Percentiles rank a stretch among this genome's conserved stretches.
Evolutionary conservation across 2,888 invertebrate species (phyloP).

Genomic region (Harpalus rufipes): DNA sequence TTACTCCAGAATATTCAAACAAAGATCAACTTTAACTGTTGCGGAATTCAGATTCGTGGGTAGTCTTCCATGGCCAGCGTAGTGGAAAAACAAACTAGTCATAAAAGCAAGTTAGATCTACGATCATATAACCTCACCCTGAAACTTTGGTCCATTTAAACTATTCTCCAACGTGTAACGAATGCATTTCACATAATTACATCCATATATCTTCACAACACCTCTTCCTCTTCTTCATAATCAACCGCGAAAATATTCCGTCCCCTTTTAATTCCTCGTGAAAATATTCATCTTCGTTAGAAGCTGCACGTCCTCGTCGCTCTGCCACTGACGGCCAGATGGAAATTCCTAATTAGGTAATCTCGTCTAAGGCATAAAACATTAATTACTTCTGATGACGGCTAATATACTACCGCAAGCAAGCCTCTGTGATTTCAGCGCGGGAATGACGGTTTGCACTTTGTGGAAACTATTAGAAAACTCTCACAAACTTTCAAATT

Average conservation of each 20-base stretch:
- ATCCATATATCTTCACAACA: slow-evolving; percentile 24
- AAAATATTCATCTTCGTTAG: slow-evolving; percentile 52
- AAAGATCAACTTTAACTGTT: background rate
- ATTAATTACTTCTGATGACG: slow-evolving; percentile 61
- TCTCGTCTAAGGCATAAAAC: slow-evolving; percentile 58
- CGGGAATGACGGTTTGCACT: background rate
- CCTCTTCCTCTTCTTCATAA: background rate
- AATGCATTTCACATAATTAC: slow-evolving; percentile 52
- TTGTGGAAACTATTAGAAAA: slow-evolving; percentile 1
- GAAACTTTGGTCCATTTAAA: slow-evolving; percentile 21
- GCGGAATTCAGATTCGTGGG: background rate
- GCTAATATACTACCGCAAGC: slow-evolving; percentile 42
- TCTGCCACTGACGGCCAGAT: slow-evolving; percentile 52
- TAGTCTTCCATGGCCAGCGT: background rate
- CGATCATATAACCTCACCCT: slow-evolving; percentile 8
- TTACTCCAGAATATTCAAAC: too few species aligned
- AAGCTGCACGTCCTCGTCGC: background rate
- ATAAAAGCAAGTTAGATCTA: slow-evolving; percentile 31
- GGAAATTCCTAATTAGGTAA: slow-evolving; percentile 62
- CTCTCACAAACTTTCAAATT: background rate
- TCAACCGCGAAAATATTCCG: slow-evolving; percentile 40
- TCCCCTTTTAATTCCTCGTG: slow-evolving; percentile 40
- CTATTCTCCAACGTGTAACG: slow-evolving; percentile 20
- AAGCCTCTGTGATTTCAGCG: background rate
- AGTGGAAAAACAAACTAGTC: slow-evolving; percentile 33